Base-by-base conservation (phyloP, 2,797 vertebrate genomes). In the Myotis pilosus region DNA sequence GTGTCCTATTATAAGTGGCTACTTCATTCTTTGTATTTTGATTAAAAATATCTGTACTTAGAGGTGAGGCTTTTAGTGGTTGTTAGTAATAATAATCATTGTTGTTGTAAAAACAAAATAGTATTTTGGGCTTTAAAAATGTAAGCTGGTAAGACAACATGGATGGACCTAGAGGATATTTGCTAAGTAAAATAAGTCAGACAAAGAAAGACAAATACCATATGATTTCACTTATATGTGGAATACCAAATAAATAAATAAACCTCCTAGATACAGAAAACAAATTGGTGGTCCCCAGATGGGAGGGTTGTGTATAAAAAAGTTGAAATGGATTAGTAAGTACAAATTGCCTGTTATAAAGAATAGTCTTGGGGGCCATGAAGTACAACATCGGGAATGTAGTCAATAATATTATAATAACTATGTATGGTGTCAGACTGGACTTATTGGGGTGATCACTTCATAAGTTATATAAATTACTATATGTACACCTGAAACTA, bases 81-180 rank as follows among this genome's bases (percentile, higher is more conserved):
- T 76, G 28, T 90, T 93, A 72, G 20, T 93, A 88, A 91, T 87
- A 89, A 93, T n/a, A 92, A 83, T 69, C 23, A 66, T 33, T 64
- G 41, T 83, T 87, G 66, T 71, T 92, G 19, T 86, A 69, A 80
- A 95, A 93, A 94, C 57, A 85, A 91, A 81, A 62, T 23, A 74
- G 13, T 79, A 28, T 80, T 89, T 66, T 9, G 69, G 57, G 23
- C 44, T 80, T 94, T 86, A 84, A 95, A 87, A 72, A 57, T 55
- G 15, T 12, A 3, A 60, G 41, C 68, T 38, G 66, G 30, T 55
- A 30, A 17, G 36, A 66, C 62, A 66, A 51, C 62, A 68, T 17
- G 10, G 60, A 68, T 51, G 13, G n/a, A 36, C 13, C n/a, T 83
- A 10, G n/a, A 66, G 30, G 30, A 44, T 25, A 68, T 33, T 68